Evolutionary conservation across 2,113 vertebrate genomes (phyloP).

Genomic region (Phyllopteryx taeniolatus): DNA sequence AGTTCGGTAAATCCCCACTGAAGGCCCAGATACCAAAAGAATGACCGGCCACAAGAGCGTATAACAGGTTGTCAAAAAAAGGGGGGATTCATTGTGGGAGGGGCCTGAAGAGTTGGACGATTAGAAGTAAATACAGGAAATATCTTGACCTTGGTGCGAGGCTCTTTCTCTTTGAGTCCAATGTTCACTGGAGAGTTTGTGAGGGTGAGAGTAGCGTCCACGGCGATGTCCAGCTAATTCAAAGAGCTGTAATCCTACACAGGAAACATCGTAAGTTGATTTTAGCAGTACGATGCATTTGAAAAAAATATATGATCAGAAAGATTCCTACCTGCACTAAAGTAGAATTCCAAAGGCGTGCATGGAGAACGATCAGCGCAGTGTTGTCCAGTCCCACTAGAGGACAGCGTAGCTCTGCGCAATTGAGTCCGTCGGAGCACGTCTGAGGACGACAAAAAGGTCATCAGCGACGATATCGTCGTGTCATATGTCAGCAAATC

Average conservation of each 20-base stretch:
- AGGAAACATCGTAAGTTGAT: neutral
- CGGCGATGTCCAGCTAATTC: conserved; percentile 83
- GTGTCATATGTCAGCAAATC: too few species aligned
- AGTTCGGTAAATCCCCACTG: too few species aligned
- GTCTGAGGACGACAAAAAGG: conserved; percentile 61
- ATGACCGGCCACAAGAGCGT: too few species aligned
- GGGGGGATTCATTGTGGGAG: too few species aligned
- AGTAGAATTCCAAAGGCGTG: conserved; percentile 85
- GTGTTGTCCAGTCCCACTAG: conserved; percentile 84
- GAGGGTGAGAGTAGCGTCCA: conserved; percentile 80
- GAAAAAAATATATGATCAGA: neutral
- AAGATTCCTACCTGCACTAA: conserved; percentile 79
- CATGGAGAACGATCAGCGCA: conserved; percentile 75
- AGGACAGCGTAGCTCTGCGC: conserved; percentile 83
- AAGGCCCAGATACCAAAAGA: too few species aligned
- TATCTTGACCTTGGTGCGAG: conserved; percentile 74
- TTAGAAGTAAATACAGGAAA: neutral
- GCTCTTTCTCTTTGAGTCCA: conserved; percentile 70
- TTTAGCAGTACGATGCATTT: neutral
- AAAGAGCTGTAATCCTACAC: conserved; percentile 87
- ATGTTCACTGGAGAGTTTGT: conserved; percentile 79
- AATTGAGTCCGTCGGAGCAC: conserved; percentile 76
- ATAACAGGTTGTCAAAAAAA: too few species aligned
- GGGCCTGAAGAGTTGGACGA: neutral
- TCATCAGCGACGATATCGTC: neutral